Percentiles rank a stretch among this genome's conserved stretches.
phyloP scores from a whole-genome alignment of 2,888 invertebrate species.

The Malthinus flaveolus region DNA sequence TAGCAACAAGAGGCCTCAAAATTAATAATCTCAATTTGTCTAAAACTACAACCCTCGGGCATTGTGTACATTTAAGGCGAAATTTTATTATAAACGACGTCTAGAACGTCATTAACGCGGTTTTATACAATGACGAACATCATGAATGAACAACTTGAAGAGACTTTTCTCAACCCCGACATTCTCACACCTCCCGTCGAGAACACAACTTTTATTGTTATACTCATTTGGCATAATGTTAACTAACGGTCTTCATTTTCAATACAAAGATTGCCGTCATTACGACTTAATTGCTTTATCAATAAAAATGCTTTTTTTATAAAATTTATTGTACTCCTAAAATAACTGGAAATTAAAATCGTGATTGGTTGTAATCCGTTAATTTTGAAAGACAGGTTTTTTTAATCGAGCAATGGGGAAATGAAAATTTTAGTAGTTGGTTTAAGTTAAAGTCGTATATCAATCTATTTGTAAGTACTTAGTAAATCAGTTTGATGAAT shows the following conservation, averaged over 20 bases:
- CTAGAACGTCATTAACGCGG: no score
- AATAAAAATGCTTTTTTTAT: conserved; percentile 20
- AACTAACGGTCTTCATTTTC: conserved; percentile 18
- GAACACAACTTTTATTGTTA: conserved; percentile 18
- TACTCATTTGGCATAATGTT: conserved; percentile 13
- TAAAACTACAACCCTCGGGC: no score
- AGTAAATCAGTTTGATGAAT: conserved; percentile 18
- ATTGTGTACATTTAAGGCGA: no score
- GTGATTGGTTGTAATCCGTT: background rate
- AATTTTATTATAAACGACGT: no score
- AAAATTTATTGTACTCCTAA: background rate
- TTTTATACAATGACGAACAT: no score
- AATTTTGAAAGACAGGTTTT: background rate
- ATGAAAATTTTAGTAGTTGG: no score
- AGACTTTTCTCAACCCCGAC: conserved; percentile 2
- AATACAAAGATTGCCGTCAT: conserved; percentile 11
- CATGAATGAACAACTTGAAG: no score
- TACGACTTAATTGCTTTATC: conserved; percentile 15
- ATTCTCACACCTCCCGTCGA: conserved; percentile 12
- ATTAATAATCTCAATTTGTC: background rate
- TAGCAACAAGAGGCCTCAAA: background rate
- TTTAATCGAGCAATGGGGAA: background rate
- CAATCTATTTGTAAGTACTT: background rate
- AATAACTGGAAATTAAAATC: conserved; percentile 9
- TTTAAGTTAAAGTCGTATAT: background rate